Percentiles rank a stretch among this genome's conserved stretches.
Evolutionary conservation across 35 echinoderm and acorn worm genomes (phyloP).

Genomic region (Chiridota heheva): DNA sequence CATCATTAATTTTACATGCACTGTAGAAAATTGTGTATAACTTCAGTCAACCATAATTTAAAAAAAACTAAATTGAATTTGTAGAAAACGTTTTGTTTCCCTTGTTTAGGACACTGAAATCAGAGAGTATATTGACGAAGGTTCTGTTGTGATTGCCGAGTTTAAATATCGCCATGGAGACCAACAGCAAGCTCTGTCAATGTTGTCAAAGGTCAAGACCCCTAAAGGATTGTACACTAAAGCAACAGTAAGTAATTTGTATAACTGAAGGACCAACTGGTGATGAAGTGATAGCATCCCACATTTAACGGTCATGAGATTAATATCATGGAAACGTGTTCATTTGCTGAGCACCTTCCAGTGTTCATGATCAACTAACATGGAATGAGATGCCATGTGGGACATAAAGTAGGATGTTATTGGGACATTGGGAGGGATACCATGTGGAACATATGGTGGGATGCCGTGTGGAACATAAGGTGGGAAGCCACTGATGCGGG

Average conservation of each 20-base stretch:
- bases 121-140: conserved; percentile 63
- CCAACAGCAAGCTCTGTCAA: conserved; percentile 49
- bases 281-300: neutral
- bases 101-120: conserved; percentile 39
- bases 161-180: conserved; percentile 64
- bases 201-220: conserved; percentile 56
- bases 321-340: neutral
- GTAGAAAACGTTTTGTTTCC: neutral
- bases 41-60: no score
- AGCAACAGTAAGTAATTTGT: conserved; percentile 60
- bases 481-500: no score
- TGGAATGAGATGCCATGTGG: no score
- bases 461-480: no score
- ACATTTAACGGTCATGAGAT: neutral
- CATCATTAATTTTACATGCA: no score
- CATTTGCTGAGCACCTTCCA: neutral
- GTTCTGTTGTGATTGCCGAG: conserved; percentile 57
- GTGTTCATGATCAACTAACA: neutral
- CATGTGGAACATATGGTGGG: no score
- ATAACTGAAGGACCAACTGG: neutral
- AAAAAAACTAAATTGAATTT: no score
- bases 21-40: no score
- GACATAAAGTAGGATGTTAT: no score
- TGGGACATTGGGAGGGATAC: no score
- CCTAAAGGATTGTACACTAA: conserved; percentile 64